phyloP scores from a whole-genome alignment of 2,113 vertebrate species.

The Alligator mississippiensis region DNA sequence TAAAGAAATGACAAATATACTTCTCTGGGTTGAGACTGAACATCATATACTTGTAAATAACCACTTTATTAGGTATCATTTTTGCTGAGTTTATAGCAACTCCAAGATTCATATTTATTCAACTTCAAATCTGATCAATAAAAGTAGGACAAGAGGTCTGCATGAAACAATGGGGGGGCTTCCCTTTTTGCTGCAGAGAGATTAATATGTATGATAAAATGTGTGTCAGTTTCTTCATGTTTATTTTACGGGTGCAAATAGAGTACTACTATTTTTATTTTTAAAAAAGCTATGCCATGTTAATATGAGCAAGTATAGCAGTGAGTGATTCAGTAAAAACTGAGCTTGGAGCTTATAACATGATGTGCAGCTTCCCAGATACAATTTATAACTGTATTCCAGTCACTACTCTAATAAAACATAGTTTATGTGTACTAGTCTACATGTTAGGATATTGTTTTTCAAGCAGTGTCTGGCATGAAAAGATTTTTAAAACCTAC shows the following conservation, averaged over 20 bases:
- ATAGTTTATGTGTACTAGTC: conserved; percentile 54
- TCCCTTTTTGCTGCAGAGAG: not conserved
- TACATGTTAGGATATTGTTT: conserved; percentile 64
- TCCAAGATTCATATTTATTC: not conserved
- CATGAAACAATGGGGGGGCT: not conserved
- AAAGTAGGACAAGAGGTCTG: not conserved
- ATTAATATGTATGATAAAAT: not conserved
- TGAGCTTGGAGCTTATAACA: conserved; percentile 4
- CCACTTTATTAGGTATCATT: not conserved
- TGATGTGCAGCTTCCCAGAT: conserved; percentile 52
- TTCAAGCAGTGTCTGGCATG: conserved; percentile 46
- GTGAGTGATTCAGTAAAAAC: conserved; percentile 15
- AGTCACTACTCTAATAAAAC: conserved; percentile 67
- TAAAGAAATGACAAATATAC: not conserved
- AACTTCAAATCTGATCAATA: not conserved
- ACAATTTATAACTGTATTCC: conserved; percentile 62
- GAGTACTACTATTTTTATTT: not conserved
- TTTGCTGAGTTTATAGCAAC: not conserved
- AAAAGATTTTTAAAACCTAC: conserved; percentile 61
- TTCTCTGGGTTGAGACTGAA: not conserved
- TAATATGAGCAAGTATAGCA: conserved; percentile 50
- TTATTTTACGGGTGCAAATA: not conserved
- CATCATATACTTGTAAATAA: not conserved
- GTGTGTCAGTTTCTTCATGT: not conserved
- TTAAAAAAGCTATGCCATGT: not conserved